Evolutionary conservation across 2,888 invertebrate species (phyloP), one percentile per base, ranked within the genome.

Genomic region (Polylopha cassiicola): DNA sequence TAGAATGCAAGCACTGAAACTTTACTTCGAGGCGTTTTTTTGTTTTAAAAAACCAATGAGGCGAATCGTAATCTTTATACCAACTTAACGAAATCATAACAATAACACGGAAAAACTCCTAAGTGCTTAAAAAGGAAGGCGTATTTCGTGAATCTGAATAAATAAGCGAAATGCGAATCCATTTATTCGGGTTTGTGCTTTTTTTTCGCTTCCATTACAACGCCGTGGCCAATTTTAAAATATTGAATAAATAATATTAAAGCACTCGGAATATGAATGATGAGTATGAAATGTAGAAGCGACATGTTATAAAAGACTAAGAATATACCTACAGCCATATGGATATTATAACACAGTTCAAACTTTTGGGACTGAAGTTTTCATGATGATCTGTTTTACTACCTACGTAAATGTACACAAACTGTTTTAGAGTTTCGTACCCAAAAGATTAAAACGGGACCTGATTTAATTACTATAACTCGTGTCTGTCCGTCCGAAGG

Each of bases 211-310:
- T 73, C 78, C 79, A 77, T 84, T 81, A 81, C 69, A 62, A 55
- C 62, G 67, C 59, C 66, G 67, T 70, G 69, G 71, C 73, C 80
- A 82, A 80, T 81, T 81, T 77, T 73, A 65, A 75, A 77, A 80
- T 80, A 79, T 80, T 84, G 80, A 84, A 84, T 84, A 80, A 82
- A 66, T 81, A 51, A 65, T 63, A 52, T 48, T 72, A 71, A 67
- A 61, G 65, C 60, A 56, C 60, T 61, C 61, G 58, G 67, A 74
- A 75, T 75, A 71, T 75, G 71, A 65, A 63, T 56, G 48, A 48
- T 61, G 50, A 69, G 71, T 71, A 23, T 44, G 60, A 10, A n/a
- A 17, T 1, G 13, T 5, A 9, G 44, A 34, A 48, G 50, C 46
- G 39, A 8, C 4, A 45, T n/a, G n/a, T n/a, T n/a, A n/a, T n/a